Evolutionary conservation across 2,113 vertebrate genomes (phyloP).

Genomic region (Danionella cerebrum): DNA sequence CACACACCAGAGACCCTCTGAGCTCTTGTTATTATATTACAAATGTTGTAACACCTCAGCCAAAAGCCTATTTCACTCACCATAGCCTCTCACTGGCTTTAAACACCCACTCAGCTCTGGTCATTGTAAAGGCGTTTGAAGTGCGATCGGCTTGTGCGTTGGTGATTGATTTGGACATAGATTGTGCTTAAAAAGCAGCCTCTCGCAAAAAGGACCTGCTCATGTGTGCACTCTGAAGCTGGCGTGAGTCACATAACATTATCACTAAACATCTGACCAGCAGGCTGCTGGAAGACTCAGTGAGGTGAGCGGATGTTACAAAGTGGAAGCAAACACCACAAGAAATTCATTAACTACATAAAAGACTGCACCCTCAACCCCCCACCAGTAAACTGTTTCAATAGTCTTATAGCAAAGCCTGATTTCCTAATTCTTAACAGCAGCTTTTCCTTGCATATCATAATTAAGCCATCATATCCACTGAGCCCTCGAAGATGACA

Average conservation of each 20-base stretch:
- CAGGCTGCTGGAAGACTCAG: not conserved
- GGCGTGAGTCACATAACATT: constrained; percentile 18
- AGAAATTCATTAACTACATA: not conserved
- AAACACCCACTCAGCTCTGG: not conserved
- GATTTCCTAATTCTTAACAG: constrained; percentile 18
- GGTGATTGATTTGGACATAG: constrained; percentile 15
- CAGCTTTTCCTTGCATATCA: too few relatives aligned
- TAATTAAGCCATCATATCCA: too few relatives aligned
- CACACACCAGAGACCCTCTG: constrained; percentile 18
- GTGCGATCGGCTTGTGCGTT: not conserved
- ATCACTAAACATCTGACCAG: not conserved
- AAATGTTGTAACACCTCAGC: not conserved
- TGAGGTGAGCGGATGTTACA: not conserved
- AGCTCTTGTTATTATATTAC: not conserved
- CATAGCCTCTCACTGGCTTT: not conserved
- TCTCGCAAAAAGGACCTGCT: constrained; percentile 8
- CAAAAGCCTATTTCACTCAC: not conserved
- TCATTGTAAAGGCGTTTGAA: not conserved
- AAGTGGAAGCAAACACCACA: not conserved
- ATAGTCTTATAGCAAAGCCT: not conserved
- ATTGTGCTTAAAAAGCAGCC: constrained; percentile 5
- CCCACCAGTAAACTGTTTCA: constrained; percentile 19
- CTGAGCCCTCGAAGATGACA: too few relatives aligned
- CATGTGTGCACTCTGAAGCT: constrained; percentile 12
- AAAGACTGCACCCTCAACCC: not conserved